phyloP scores from a whole-genome alignment of 2,888 invertebrate species.

The Cataglyphis rosenhaueri region DNA sequence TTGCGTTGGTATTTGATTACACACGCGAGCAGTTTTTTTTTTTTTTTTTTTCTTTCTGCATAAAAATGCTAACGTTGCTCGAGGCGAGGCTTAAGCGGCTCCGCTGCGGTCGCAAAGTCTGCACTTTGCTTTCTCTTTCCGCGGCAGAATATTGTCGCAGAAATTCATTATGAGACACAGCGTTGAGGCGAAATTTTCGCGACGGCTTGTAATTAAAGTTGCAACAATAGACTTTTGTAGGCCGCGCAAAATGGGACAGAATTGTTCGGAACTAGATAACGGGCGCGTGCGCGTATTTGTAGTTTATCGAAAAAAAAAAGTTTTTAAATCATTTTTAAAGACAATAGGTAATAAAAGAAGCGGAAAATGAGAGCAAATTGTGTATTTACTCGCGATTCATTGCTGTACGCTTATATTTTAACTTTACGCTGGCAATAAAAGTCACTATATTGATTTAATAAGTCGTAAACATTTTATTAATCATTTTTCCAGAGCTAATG shows the following conservation, averaged over 20 bases:
- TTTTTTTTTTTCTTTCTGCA: conserved; percentile 35
- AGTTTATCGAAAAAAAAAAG: conserved; percentile 19
- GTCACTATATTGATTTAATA: background rate
- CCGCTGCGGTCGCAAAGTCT: conserved; percentile 54
- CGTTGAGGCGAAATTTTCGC: conserved; percentile 28
- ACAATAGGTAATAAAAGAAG: background rate
- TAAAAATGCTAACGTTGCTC: conserved; percentile 62
- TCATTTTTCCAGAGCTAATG: background rate
- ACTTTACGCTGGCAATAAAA: background rate
- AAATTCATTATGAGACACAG: conserved; percentile 38
- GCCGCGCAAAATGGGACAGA: conserved; percentile 28
- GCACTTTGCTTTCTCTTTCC: conserved; percentile 54
- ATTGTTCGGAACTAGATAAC: conserved; percentile 37
- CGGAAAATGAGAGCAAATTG: background rate
- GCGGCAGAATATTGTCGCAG: conserved; percentile 31
- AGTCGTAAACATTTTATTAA: conserved; percentile 1
- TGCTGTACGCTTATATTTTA: background rate
- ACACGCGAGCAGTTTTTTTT: conserved; percentile 53
- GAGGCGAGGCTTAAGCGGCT: conserved; percentile 50
- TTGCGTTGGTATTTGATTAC: conserved; percentile 60
- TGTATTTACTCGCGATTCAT: background rate
- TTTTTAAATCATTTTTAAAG: background rate
- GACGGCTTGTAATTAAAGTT: conserved; percentile 45
- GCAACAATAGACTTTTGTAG: conserved; percentile 37
- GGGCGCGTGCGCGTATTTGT: conserved; percentile 9